Conservation (phyloP, 2,113 vertebrate species). For the Esox niger region DNA sequence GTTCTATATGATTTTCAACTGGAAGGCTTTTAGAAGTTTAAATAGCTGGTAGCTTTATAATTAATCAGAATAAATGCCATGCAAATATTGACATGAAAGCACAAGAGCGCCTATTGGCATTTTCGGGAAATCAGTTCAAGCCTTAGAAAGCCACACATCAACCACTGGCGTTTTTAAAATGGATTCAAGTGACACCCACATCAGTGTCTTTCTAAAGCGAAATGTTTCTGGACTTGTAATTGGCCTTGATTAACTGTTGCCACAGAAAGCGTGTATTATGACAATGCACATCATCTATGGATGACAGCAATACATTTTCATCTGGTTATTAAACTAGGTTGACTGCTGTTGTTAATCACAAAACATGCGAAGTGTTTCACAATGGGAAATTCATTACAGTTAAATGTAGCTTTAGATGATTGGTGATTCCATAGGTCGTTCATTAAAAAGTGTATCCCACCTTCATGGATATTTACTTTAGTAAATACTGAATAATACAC, state of each 20-base stretch:
- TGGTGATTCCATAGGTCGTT: neutral
- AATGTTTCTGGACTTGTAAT: slow-evolving; percentile 26
- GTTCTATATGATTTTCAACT: neutral
- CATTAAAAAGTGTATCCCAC: no score
- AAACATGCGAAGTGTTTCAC: no score
- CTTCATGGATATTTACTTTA: no score
- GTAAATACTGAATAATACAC: no score
- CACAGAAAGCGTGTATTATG: slow-evolving; percentile 27
- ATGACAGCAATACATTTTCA: neutral
- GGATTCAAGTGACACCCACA: slow-evolving; percentile 23
- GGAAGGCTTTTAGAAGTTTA: neutral
- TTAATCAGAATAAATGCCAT: slow-evolving; percentile 24
- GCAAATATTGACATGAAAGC: slow-evolving; percentile 33
- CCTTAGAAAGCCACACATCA: slow-evolving; percentile 6
- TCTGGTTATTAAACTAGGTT: neutral
- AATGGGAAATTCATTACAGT: no score
- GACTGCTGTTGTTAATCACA: no score
- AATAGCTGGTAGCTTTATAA: neutral
- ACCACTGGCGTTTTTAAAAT: slow-evolving; percentile 22
- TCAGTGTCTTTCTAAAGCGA: slow-evolving; percentile 12
- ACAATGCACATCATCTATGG: slow-evolving; percentile 37
- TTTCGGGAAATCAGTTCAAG: slow-evolving; percentile 17
- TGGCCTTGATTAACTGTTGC: slow-evolving; percentile 44
- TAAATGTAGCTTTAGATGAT: slow-evolving; percentile 35
- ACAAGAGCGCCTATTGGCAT: neutral